A percentile compares a stretch with the other conserved stretches of the same genome.
Evolutionary conservation across 1,140 invertebrate genomes (phyloP).

Genomic region (Zaprionus vittiger): DNA sequence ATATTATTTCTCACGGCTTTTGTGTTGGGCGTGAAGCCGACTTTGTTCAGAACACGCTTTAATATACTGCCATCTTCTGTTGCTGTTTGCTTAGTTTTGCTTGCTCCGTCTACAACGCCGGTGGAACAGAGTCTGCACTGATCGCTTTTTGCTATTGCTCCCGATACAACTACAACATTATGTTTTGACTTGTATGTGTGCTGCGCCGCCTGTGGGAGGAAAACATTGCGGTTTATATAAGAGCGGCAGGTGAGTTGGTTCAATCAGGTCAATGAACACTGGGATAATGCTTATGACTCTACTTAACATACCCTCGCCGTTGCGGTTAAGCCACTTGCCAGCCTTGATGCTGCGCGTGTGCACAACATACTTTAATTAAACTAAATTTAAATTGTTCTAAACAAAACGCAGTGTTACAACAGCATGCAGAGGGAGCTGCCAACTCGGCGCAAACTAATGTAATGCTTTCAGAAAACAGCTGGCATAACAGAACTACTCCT

Average conservation of each 20-base stretch:
- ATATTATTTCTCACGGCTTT: conserved; percentile 62
- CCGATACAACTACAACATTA: conserved; percentile 14
- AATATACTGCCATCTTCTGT: conserved; percentile 62
- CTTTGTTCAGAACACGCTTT: conserved; percentile 77
- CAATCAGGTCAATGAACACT: neutral
- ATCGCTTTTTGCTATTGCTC: neutral
- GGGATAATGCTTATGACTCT: fast-evolving
- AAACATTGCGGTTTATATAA: conserved; percentile 67
- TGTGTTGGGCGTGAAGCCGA: conserved; percentile 77
- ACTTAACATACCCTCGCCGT: conserved; percentile 35
- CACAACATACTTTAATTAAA: conserved; percentile 59
- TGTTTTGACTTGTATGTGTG: conserved; percentile 35
- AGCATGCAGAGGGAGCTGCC: conserved; percentile 37
- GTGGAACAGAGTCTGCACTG: conserved; percentile 62
- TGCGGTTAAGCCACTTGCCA: conserved; percentile 35
- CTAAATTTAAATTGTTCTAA: conserved; percentile 47
- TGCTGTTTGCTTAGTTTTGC: conserved; percentile 51
- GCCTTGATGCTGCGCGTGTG: conserved; percentile 53
- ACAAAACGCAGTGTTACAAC: conserved; percentile 50
- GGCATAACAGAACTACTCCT: conserved; percentile 18
- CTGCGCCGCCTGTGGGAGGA: conserved; percentile 45
- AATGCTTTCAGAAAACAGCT: conserved; percentile 3
- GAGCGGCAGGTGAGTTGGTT: conserved; percentile 24
- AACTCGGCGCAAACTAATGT: conserved; percentile 25
- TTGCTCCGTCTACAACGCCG: conserved; percentile 50